Percentiles rank a stretch among this genome's conserved stretches.
Evolutionary conservation across 2,797 vertebrate genomes (phyloP).

Genomic region (Hybognathus amarus): DNA sequence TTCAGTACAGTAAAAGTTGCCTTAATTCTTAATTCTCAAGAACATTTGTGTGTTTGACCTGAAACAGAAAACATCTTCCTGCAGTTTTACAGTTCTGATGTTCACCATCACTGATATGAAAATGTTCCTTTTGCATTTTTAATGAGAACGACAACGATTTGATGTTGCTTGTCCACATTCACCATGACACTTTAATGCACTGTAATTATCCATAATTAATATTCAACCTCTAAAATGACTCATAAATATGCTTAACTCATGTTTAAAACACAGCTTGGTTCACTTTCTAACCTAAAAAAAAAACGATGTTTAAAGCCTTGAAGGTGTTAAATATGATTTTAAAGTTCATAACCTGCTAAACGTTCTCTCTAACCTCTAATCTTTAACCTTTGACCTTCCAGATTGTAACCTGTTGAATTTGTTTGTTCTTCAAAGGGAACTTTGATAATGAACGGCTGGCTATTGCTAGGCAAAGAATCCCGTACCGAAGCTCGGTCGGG

Average conservation of each 20-base stretch:
- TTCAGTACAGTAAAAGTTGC: neutral
- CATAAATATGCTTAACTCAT: slow-evolving; percentile 82
- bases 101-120: neutral
- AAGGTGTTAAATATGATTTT: slow-evolving; percentile 78
- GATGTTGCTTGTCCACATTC: slow-evolving; percentile 30
- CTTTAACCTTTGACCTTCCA: slow-evolving; percentile 81
- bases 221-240: slow-evolving; percentile 76
- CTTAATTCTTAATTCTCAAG: neutral
- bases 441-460: slow-evolving; percentile 99
- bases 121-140: slow-evolving; percentile 4
- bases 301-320: slow-evolving; percentile 67
- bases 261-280: slow-evolving; percentile 73
- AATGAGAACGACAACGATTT: neutral
- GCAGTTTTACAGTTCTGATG: neutral
- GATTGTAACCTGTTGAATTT: slow-evolving; percentile 87
- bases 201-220: slow-evolving; percentile 65
- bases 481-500: slow-evolving; percentile 98
- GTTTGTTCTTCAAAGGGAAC: slow-evolving; percentile 98
- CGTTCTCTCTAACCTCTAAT: slow-evolving; percentile 75
- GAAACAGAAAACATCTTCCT: slow-evolving; percentile 54
- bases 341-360: slow-evolving; percentile 83
- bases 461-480: slow-evolving; percentile 99
- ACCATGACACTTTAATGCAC: slow-evolving; percentile 39
- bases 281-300: slow-evolving; percentile 76
- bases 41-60: neutral